Base-by-base conservation (phyloP, 2,797 vertebrate genomes). In the Lepilemur septentrionalis region DNA sequence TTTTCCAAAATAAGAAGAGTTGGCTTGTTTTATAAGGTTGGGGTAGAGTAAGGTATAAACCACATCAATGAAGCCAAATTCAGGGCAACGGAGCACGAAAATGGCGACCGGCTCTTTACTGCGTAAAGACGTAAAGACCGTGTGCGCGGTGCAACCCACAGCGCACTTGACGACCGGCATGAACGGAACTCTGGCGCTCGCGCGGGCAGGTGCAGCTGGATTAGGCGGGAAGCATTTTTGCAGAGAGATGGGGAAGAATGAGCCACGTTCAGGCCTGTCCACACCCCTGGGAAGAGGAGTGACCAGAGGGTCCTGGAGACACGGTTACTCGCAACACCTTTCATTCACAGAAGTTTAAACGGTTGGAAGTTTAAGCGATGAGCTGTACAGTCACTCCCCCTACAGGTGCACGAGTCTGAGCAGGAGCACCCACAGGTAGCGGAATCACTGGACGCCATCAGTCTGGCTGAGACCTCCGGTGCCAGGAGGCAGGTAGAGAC, bases 341-440 rank as follows among this genome's bases (percentile, higher is more conserved):
- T 28, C 81, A 15, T 20, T 78, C 18, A 7, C 1, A 4, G 5
- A 48, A 57, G n/a, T 78, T 8, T 25, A 18, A 30, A 65, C 7
- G 15, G 65, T 50, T 35, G 25, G 4, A 41, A 0, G 0, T 65
- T 65, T n/a, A 15, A 7, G 14, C 7, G 7, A 48, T 12, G 63
- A 9, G 18, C 41, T 1, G 6, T 14, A 50, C 0, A 5, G 38
- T 23, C n/a, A 41, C 4, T 38, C 12, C 55, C 28, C 30, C 15
- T 15, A 6, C 0, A 55, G 55, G 22, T 0, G 18, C 7, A 2
- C 1, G 0, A 23, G 73, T 13, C 43, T 0, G 65, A 30, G n/a
- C 30, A 23, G 25, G 35, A 20, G 20, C 4, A 5, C 4, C 13
- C 9, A 5, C 1, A 4, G 25, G 12, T 25, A 32, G 41, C 30